Evolutionary conservation across 2,113 vertebrate genomes (phyloP).

Genomic region (Leptosomus discolor): DNA sequence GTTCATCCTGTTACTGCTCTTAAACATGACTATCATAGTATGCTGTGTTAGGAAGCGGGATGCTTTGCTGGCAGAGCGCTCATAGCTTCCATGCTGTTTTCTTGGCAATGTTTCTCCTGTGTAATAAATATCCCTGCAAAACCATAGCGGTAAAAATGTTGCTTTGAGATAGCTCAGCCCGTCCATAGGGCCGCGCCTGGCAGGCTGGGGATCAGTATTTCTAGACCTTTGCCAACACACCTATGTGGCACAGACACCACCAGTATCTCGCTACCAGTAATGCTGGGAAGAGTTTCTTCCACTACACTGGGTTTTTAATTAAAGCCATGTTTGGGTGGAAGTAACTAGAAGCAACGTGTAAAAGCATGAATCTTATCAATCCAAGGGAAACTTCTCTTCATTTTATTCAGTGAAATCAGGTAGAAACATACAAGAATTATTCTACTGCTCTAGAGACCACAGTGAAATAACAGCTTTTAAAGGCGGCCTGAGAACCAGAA

Average conservation of each 20-base stretch:
- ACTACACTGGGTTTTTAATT: background rate
- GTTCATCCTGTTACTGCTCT: background rate
- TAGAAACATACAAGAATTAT: background rate
- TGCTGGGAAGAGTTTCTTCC: background rate
- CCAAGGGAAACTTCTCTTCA: background rate
- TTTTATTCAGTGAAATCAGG: background rate
- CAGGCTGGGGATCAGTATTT: background rate
- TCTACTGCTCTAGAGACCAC: background rate
- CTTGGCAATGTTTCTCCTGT: background rate
- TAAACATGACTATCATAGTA: background rate
- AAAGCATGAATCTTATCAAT: background rate
- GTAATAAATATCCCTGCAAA: conserved; percentile 6
- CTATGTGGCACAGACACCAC: background rate
- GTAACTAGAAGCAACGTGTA: background rate
- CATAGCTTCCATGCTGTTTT: background rate
- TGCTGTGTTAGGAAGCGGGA: background rate
- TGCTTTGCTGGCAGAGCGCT: background rate
- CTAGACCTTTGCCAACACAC: background rate
- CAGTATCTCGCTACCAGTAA: background rate
- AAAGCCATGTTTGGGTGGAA: background rate
- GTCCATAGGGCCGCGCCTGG: background rate
- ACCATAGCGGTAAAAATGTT: background rate
- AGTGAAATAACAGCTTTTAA: background rate
- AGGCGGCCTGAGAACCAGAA: background rate
- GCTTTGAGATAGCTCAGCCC: background rate